Base-by-base conservation (phyloP, 2,888 invertebrate genomes). In the Cyrtodaria siliqua region DNA sequence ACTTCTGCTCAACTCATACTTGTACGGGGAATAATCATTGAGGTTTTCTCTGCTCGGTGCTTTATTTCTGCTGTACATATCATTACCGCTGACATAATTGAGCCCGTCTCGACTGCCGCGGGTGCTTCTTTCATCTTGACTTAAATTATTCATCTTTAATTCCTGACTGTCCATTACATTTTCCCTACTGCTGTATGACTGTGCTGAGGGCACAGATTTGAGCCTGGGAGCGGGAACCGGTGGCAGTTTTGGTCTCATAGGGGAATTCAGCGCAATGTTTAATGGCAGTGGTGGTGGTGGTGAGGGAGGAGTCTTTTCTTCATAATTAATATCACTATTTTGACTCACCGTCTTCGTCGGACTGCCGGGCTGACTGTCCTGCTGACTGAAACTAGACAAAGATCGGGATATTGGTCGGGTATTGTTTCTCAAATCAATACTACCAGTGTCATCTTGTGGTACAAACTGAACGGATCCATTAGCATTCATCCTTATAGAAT, bases 321-420 rank as follows among this genome's bases (percentile, higher is more conserved):
- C 50, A 50, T 57, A 27, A 1, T 50, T 64, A 1, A 53, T n/a
- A 12, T 62, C 62, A 62, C 70, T 77, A 18, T 63, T 44, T 16
- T 68, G 56, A 42, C 66, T 68, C 38, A 38, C 59, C 14, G 79
- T 67, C 18, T 73, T 71, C n/a, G 44, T 38, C 3, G 57, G 47
- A 27, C 42, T 50, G 2, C 49, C 47, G 6, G 79, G 77, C 47
- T 85, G 79, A 38, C 63, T 66, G 71, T 78, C 78, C 9, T 81
- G 83, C 59, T 84, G 83, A 52, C 79, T 81, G 67, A 89, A 89
- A 79, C 87, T 89, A 20, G 87, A 82, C 69, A 87, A 56, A 18
- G 86, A 84, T 40, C 86, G 81, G 16, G 79, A 69, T 18, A 80
- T 63, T 24, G 77, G 38, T n/a, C 82, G 68, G 20, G 50, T 62